Percentiles rank a stretch among this genome's conserved stretches.
These are phyloP conservation scores for Psococerastis gibbosa DNA, from an alignment of 2,888 invertebrate species.

Conservation along the genomic window DNA sequence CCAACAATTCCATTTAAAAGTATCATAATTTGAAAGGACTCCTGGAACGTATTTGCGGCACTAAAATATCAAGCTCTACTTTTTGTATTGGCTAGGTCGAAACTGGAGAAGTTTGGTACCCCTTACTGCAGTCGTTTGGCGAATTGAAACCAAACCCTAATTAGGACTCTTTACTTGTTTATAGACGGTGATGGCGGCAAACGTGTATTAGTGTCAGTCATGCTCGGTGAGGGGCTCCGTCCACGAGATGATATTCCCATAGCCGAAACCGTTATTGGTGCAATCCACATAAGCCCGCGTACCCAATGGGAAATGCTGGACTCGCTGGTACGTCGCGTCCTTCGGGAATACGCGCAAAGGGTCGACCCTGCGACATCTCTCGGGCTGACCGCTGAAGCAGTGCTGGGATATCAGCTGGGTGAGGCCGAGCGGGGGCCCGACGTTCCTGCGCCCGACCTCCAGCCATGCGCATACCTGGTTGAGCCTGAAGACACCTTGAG, in stretches of 20 bases:
- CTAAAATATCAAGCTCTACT: too few relatives aligned
- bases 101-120: too few relatives aligned
- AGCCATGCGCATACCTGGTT: conserved; percentile 86
- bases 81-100: too few relatives aligned
- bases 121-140: too few relatives aligned
- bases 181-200: conserved; percentile 54
- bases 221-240: conserved; percentile 55
- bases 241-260: conserved; percentile 46
- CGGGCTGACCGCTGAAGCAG: conserved; percentile 60
- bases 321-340: conserved; percentile 67
- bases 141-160: too few relatives aligned
- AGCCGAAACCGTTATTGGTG: conserved; percentile 58
- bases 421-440: conserved; percentile 34
- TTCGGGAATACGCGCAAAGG: conserved; percentile 66
- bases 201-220: conserved; percentile 71
- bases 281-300: conserved; percentile 75
- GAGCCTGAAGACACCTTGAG: conserved; percentile 38
- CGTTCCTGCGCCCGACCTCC: conserved; percentile 63
- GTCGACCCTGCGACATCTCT: conserved; percentile 85
- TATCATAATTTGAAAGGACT: too few relatives aligned
- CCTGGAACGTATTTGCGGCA: too few relatives aligned
- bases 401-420: conserved; percentile 84
- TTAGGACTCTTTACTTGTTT: too few relatives aligned
- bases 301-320: conserved; percentile 92
- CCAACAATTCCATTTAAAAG: too few relatives aligned